Evolutionary conservation across 2,888 invertebrate species (phyloP).

Genomic region (Epinotia demarniana): DNA sequence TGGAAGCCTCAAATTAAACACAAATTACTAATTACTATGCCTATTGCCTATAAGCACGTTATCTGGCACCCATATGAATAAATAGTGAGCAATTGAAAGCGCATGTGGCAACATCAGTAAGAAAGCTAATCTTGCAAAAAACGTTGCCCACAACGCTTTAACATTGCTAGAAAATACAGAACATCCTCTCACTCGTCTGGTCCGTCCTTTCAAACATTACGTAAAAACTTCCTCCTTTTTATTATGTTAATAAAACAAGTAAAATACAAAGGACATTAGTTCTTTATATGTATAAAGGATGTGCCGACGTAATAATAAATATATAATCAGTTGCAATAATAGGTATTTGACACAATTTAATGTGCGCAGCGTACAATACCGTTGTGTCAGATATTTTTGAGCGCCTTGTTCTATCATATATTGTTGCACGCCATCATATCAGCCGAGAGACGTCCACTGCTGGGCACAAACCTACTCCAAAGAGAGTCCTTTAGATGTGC

Average conservation of each 20-base stretch:
- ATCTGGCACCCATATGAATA: background rate
- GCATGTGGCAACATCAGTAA: constrained; percentile 5
- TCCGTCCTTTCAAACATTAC: constrained; percentile 18
- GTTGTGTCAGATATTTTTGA: too few relatives aligned
- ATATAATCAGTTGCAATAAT: too few relatives aligned
- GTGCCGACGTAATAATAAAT: too few relatives aligned
- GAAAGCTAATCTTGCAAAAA: constrained; percentile 23
- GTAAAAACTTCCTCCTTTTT: constrained; percentile 11
- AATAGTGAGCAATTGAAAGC: constrained; percentile 1
- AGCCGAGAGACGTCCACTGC: too few relatives aligned
- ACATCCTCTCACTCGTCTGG: constrained; percentile 16
- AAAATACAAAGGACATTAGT: background rate
- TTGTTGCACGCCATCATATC: too few relatives aligned
- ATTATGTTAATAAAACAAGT: constrained; percentile 15
- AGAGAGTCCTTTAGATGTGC: too few relatives aligned
- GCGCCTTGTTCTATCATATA: too few relatives aligned
- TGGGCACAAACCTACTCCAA: too few relatives aligned
- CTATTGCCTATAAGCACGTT: constrained; percentile 28
- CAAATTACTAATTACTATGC: constrained; percentile 11
- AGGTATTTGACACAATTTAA: too few relatives aligned
- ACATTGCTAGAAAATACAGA: constrained; percentile 26
- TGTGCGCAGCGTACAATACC: too few relatives aligned
- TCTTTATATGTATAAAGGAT: background rate
- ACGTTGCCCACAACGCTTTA: constrained; percentile 10
- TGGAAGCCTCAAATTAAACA: constrained; percentile 30